Percentiles rank a stretch among this genome's conserved stretches.
Conservation (phyloP, 2,888 invertebrate species). For the Pelosia muscerda region DNA sequence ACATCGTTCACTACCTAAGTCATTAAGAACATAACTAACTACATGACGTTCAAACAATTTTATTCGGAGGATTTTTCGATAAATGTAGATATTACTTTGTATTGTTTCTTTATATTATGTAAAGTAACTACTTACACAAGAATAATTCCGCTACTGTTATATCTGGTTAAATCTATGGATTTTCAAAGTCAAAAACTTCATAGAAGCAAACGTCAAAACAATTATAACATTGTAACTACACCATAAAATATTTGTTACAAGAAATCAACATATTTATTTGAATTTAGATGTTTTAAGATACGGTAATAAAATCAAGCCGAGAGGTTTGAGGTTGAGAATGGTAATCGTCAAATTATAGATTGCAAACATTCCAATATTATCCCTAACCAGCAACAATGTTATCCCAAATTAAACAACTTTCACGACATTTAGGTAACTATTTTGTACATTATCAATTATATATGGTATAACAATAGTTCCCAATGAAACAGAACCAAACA, state of each 20-base stretch:
- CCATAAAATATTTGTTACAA: background rate
- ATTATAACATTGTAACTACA: constrained; percentile 1
- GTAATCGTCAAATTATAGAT: too few species aligned
- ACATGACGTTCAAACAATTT: too few species aligned
- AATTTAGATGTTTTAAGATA: background rate
- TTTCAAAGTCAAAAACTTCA: background rate
- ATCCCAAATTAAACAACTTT: constrained; percentile 26
- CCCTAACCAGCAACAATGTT: constrained; percentile 13
- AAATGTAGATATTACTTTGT: too few species aligned
- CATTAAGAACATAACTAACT: too few species aligned
- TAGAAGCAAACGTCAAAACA: background rate
- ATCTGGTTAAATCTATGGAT: background rate
- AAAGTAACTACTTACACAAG: too few species aligned
- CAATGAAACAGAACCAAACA: constrained; percentile 29
- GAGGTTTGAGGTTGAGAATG: too few species aligned
- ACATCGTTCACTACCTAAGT: too few species aligned
- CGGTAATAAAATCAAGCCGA: constrained; percentile 18
- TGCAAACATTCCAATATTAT: constrained; percentile 16
- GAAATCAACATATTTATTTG: background rate
- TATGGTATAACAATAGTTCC: constrained; percentile 28
- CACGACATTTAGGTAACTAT: constrained; percentile 26
- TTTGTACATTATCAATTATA: constrained; percentile 39
- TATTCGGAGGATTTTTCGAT: too few species aligned
- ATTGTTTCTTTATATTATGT: too few species aligned
- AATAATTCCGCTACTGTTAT: too few species aligned